These are phyloP conservation scores for Aplysia californica DNA, from an alignment of 1,140 invertebrate species.

Conservation along the genomic window DNA sequence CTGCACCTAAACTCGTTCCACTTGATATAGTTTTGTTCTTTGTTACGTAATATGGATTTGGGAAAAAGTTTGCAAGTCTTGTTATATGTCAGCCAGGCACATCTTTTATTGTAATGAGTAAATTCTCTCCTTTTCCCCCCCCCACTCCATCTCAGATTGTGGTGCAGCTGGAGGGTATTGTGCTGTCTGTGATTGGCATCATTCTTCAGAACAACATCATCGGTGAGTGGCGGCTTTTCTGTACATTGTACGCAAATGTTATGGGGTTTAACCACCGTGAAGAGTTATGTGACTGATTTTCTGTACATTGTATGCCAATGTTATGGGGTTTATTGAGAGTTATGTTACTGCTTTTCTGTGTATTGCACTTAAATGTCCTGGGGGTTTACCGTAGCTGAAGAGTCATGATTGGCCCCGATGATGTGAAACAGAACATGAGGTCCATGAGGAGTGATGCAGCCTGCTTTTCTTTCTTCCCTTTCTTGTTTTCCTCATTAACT, in stretches of 20 bases:
- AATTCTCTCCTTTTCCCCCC: too few relatives aligned
- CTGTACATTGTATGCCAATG: neutral
- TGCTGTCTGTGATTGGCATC: constrained; percentile 90
- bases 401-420: too few relatives aligned
- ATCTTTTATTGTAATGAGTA: too few relatives aligned
- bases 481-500: too few relatives aligned
- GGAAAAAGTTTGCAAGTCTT: too few relatives aligned
- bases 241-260: neutral
- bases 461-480: neutral
- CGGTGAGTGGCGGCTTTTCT: constrained; percentile 70
- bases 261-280: neutral
- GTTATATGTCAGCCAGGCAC: too few relatives aligned
- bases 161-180: constrained; percentile 89
- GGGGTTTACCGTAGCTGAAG: too few relatives aligned
- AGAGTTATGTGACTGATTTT: constrained; percentile 39
- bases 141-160: constrained; percentile 76
- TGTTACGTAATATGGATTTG: too few relatives aligned
- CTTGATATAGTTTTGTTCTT: too few relatives aligned
- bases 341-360: constrained; percentile 36
- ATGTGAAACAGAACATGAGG: too few relatives aligned
- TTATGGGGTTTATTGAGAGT: neutral
- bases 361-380: too few relatives aligned
- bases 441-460: neutral
- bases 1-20: too few relatives aligned
- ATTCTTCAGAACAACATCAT: constrained; percentile 88